phyloP scores from a whole-genome alignment of 2,113 vertebrate genomes.

The Colaptes auratus region DNA sequence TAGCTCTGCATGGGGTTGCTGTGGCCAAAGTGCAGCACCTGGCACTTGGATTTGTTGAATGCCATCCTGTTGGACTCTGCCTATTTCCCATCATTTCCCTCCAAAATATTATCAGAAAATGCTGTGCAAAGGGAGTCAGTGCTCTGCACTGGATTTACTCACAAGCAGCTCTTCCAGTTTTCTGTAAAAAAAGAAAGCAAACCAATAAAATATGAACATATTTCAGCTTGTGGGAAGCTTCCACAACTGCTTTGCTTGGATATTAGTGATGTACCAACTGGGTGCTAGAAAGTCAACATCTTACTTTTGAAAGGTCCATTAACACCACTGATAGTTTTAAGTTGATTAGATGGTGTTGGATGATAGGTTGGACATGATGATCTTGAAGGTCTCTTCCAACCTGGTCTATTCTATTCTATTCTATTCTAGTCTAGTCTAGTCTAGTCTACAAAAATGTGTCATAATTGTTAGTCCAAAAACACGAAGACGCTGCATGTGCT shows the following conservation, averaged over 20 bases:
- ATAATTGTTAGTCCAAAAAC: background rate
- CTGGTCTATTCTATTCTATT: too few species aligned
- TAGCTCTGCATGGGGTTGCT: too few species aligned
- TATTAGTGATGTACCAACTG: background rate
- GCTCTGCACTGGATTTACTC: background rate
- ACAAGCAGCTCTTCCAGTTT: background rate
- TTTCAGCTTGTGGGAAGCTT: background rate
- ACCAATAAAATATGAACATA: background rate
- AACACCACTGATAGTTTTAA: rapidly evolving
- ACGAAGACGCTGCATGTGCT: rapidly evolving
- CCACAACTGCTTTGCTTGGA: background rate
- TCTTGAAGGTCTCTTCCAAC: too few species aligned
- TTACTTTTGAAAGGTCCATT: background rate
- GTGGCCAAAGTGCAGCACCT: too few species aligned
- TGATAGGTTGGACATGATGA: too few species aligned
- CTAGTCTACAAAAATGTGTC: background rate
- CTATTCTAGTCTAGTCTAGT: too few species aligned
- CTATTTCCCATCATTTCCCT: background rate
- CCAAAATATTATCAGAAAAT: background rate
- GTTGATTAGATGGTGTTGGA: too few species aligned
- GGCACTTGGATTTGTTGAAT: too few species aligned
- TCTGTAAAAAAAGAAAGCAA: background rate
- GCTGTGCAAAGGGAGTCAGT: background rate
- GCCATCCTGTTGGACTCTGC: too few species aligned
- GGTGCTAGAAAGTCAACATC: background rate